Evolutionary conservation across 2,113 vertebrate species (phyloP).

Genomic region (Pterocles gutturalis): DNA sequence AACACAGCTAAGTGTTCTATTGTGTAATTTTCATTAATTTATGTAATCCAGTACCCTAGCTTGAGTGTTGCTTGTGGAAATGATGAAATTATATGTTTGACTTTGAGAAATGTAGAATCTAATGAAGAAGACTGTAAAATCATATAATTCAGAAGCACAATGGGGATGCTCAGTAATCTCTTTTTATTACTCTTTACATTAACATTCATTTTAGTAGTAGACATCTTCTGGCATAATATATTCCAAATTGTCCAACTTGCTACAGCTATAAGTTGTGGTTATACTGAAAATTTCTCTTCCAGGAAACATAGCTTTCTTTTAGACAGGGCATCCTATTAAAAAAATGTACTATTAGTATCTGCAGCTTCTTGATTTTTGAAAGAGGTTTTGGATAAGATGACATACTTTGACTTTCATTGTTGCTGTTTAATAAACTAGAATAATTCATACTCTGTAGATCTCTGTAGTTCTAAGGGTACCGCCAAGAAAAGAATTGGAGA

Average conservation of each 20-base stretch:
- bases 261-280: not conserved
- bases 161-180: not conserved
- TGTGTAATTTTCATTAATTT: not conserved
- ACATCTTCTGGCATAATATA: not conserved
- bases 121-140: not conserved
- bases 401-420: not conserved
- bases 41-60: not conserved
- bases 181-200: not conserved
- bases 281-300: not conserved
- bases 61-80: not conserved
- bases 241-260: not conserved
- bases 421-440: not conserved
- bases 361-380: not conserved
- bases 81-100: slow-evolving; percentile 9
- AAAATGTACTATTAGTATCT: not conserved
- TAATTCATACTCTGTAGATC: not conserved
- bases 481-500: not conserved
- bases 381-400: not conserved
- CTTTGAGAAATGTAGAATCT: not conserved
- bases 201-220: not conserved
- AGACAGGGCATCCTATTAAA: not conserved
- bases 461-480: not conserved
- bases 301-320: not conserved
- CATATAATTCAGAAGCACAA: not conserved
- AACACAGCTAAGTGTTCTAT: not conserved